These are phyloP conservation scores for Dicycla oo DNA, from an alignment of 2,888 invertebrate species.

Conservation along the genomic window DNA sequence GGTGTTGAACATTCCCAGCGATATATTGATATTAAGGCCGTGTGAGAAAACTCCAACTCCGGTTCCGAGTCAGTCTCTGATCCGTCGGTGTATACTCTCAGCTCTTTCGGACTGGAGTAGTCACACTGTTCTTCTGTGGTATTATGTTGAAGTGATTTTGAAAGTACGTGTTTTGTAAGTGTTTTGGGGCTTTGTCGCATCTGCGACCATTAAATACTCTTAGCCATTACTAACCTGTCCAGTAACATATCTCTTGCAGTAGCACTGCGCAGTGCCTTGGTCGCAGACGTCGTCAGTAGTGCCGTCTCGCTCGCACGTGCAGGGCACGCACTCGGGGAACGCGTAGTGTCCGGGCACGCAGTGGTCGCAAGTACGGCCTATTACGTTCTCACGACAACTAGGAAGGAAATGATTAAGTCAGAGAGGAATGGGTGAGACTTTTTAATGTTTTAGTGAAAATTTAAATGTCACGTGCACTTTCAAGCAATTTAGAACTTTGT, in stretches of 20 bases:
- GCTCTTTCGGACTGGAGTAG: too few species aligned
- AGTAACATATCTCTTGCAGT: conserved; percentile 93
- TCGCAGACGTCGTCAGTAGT: conserved; percentile 97
- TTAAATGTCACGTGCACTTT: not conserved
- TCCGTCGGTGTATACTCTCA: too few species aligned
- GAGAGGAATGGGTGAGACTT: not conserved
- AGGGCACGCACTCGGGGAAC: conserved; percentile 97
- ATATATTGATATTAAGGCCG: too few species aligned
- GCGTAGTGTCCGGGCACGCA: conserved; percentile 96
- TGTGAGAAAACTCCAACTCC: too few species aligned
- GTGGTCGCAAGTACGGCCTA: conserved; percentile 96
- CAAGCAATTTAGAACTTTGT: not conserved
- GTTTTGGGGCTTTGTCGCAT: too few species aligned
- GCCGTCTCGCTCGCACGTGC: conserved; percentile 95
- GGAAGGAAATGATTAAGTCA: conserved; percentile 20
- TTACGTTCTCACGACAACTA: conserved; percentile 96
- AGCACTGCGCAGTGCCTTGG: conserved; percentile 93
- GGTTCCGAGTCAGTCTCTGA: too few species aligned
- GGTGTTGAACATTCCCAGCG: too few species aligned
- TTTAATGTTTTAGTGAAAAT: not conserved
- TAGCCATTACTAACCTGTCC: conserved; percentile 77
- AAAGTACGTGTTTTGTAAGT: too few species aligned
- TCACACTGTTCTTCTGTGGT: too few species aligned
- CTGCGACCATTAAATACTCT: not conserved
- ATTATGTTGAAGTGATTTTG: too few species aligned